phyloP scores from a whole-genome alignment of 2,888 invertebrate genomes.

The Cinara cedri region DNA sequence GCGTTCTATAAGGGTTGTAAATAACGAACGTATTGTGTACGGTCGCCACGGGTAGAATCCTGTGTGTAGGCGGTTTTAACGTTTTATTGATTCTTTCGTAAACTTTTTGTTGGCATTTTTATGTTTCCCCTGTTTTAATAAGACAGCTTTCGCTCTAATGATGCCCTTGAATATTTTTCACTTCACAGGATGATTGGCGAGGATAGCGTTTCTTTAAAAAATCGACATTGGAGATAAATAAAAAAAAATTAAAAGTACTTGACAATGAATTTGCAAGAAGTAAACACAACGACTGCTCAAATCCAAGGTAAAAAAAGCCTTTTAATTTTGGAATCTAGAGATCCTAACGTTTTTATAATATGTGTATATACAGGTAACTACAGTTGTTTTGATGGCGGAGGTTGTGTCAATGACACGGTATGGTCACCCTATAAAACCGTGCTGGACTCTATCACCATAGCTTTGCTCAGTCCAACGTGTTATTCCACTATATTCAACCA shows the following conservation, averaged over 20 bases:
- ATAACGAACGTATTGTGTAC: too few relatives aligned
- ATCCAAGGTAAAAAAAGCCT: neutral
- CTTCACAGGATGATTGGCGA: neutral
- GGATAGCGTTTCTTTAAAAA: neutral
- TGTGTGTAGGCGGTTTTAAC: too few relatives aligned
- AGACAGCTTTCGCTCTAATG: too few relatives aligned
- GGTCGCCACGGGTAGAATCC: too few relatives aligned
- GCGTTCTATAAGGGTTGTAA: too few relatives aligned
- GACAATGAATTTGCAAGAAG: neutral
- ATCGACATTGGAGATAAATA: conserved; percentile 5
- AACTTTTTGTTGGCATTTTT: too few relatives aligned
- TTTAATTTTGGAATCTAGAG: neutral
- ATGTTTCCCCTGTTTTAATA: too few relatives aligned
- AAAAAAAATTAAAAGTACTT: neutral
- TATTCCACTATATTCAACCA: conserved; percentile 41
- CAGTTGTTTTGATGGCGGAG: conserved; percentile 50
- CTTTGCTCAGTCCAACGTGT: conserved; percentile 36
- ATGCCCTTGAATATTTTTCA: neutral
- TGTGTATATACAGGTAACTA: conserved; percentile 36
- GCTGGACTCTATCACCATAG: conserved; percentile 16
- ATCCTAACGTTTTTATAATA: neutral
- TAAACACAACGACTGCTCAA: conserved; percentile 17
- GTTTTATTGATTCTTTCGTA: too few relatives aligned
- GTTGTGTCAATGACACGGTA: neutral
- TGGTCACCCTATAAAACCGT: neutral